These are phyloP conservation scores for Lophura nycthemera DNA, from an alignment of 2,113 vertebrate species.

Conservation along the genomic window DNA sequence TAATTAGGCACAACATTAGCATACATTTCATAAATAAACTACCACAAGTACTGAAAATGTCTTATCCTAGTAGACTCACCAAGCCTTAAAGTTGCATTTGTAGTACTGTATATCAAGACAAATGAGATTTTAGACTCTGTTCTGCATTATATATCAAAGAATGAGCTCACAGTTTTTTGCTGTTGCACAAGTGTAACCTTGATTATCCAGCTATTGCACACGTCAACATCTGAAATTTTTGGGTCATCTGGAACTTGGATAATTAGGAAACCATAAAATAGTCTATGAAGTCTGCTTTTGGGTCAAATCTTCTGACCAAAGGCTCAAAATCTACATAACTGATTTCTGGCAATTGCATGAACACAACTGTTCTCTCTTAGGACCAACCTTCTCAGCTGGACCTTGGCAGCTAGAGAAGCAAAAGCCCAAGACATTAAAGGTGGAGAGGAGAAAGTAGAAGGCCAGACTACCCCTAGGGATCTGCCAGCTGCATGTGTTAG, in stretches of 20 bases:
- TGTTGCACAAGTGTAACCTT: background rate
- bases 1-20: conserved; percentile 3
- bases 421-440: background rate
- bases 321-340: background rate
- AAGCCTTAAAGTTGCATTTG: conserved; percentile 17
- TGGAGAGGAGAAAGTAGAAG: background rate
- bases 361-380: background rate
- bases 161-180: background rate
- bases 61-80: background rate
- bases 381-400: background rate
- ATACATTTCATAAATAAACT: conserved; percentile 23
- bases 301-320: conserved; percentile 10
- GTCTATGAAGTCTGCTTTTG: background rate
- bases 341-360: conserved; percentile 4
- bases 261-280: background rate
- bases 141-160: background rate
- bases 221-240: background rate
- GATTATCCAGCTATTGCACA: background rate
- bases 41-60: background rate
- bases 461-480: background rate
- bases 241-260: conserved; percentile 4
- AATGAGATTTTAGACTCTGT: conserved; percentile 15
- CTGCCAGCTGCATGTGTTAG: background rate
- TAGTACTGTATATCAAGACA: conserved; percentile 19
- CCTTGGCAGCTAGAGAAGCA: conserved; percentile 11